Evolutionary conservation across 1,140 invertebrate genomes (phyloP), one percentile per base, ranked within the genome.

Genomic region (Cydia strobilella): DNA sequence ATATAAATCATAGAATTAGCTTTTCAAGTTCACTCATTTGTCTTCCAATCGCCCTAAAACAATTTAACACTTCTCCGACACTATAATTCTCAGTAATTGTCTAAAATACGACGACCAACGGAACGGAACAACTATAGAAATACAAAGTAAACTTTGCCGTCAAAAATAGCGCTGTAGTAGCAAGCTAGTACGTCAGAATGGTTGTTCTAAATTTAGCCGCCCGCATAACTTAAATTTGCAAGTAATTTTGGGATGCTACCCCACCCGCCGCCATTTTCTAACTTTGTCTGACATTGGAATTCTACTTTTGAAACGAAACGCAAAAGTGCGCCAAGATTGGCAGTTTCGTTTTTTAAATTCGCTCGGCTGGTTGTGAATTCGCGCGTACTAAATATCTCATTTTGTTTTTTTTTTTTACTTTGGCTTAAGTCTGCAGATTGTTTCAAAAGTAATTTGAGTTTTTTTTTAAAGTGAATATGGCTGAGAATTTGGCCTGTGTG

Each of bases 61-160:
- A 76, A 35, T 72, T 63, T 69, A 73, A 73, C 73, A 42, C 45
- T 74, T 66, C 69, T 72, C 65, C 72, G 74, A 77, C 10, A 65
- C 75, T 48, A 79, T 79, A 80, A 79, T 79, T 76, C 69, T 59
- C 62, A 39, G 72, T 75, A 74, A 82, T 83, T 76, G 80, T 75
- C 79, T 72, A 83, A 86, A 85, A 86, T 86, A 86, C 73, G 54
- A 54, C 72, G 85, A 85, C 86, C 86, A 87, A 87, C 86, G 86
- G 82, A 35, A 35, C 65, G 65, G 65, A 69, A 10, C 31, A 35
- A 69, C 27, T 35, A 69, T 69, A 35, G 65, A n/a, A 35, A 35
- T 18, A 35, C 65, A 69, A 69, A 39, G 15, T 35, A 42, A 69
- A 18, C 2, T 69, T 10, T 35, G 10, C 13, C 1, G 31, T 18